Percentiles rank a stretch among this genome's conserved stretches.
These are phyloP conservation scores for Turnix velox DNA, from an alignment of 2,113 vertebrate genomes.

Conservation along the genomic window DNA sequence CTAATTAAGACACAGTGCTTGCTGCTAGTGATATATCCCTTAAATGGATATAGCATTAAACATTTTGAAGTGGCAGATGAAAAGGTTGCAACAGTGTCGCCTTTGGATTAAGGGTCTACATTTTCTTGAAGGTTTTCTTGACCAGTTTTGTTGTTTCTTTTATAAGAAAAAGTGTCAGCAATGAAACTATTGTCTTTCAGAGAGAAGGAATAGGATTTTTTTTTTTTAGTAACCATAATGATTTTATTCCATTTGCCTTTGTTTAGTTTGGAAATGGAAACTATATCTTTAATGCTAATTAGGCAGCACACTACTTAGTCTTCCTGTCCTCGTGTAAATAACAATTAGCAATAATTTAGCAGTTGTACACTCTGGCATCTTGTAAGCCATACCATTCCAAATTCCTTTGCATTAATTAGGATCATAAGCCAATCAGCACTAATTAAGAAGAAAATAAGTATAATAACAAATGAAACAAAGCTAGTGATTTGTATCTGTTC, in stretches of 20 bases:
- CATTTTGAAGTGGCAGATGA: not conserved
- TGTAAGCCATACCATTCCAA: conserved; percentile 76
- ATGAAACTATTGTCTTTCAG: conserved; percentile 13
- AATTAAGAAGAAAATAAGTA: conserved; percentile 81
- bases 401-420: conserved; percentile 80
- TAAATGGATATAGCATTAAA: not conserved
- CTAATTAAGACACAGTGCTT: not conserved
- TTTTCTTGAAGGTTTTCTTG: not conserved
- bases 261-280: conserved; percentile 73
- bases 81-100: not conserved
- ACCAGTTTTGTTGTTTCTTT: not conserved
- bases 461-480: conserved; percentile 78
- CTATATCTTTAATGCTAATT: conserved; percentile 80
- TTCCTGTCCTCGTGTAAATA: conserved; percentile 78
- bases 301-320: conserved; percentile 72
- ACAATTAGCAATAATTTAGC: conserved; percentile 83
- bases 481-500: conserved; percentile 79
- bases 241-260: conserved; percentile 64
- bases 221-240: conserved; percentile 18
- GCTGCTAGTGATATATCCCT: not conserved
- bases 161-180: not conserved
- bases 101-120: not conserved
- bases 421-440: conserved; percentile 78
- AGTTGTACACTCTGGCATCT: conserved; percentile 79
- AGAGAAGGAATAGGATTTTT: not conserved